Base-by-base conservation (phyloP, 2,888 invertebrate species). In the Ceramica pisi region DNA sequence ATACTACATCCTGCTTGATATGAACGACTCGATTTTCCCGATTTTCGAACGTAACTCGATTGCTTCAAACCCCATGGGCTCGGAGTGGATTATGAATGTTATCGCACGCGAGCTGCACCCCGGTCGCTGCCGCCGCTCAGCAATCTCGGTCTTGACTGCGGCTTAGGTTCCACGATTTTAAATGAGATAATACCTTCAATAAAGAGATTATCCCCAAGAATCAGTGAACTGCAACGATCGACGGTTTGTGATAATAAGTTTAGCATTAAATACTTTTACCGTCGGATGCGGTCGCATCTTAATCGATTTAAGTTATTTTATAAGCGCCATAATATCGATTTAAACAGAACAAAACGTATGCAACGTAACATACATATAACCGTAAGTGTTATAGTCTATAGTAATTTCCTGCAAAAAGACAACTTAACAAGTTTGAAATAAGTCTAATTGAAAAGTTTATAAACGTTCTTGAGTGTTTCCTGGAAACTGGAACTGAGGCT, bases 41-140 rank as follows among this genome's bases (percentile, higher is more conserved):
- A 92, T 92, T 92, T 90, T 88, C 85, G 87, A 88, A 87, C 87
- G 83, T 89, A 92, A 88, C 91, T 90, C 91, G 86, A 92, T 92
- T 89, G 88, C 84, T 88, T 87, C 80, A 87, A 89, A 83, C 86
- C 89, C 90, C 91, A 89, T 86, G 88, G 91, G 90, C 80, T 84
- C 82, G 84, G 85, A 85, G 86, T 86, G 90, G 91, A 92, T 92
- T 93, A 91, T 92, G 88, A 92, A 92, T 91, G 91, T 90, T 92
- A 91, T 92, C 91, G 88, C 87, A 86, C 79, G 78, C 76, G 84
- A 84, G 82, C 71, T 87, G 84, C 87, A 88, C 83, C 8, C 19
- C 46, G 14, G 44, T 87, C 85, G 83, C 38, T 10, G 38, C 38
- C 38, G 38, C 38, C 86, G 84, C 76, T 74, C 85, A 85, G 87